phyloP scores from a whole-genome alignment of 92 coral and sea anemone genomes.

The Ricordea florida region DNA sequence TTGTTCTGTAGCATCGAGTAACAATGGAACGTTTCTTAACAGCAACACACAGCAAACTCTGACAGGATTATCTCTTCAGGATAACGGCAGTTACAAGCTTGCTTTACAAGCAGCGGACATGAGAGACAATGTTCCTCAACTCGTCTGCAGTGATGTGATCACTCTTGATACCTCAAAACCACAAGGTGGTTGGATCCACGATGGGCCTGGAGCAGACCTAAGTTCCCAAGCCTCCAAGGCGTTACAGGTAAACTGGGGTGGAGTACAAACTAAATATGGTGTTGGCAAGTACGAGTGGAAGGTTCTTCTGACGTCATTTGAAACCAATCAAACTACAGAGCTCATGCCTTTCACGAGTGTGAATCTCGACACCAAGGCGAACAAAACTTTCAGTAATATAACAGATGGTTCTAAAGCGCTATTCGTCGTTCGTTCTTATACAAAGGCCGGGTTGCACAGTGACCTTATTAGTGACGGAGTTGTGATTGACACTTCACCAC shows the following conservation, averaged over 20 bases:
- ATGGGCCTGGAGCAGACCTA: constrained; percentile 77
- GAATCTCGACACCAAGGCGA: constrained; percentile 62
- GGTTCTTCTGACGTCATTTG: constrained; percentile 58
- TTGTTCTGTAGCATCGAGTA: constrained; percentile 42
- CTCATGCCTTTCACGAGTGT: constrained; percentile 67
- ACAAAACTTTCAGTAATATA: constrained; percentile 58
- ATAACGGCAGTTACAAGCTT: constrained; percentile 72
- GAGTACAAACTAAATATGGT: constrained; percentile 77
- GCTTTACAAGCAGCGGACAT: constrained; percentile 76
- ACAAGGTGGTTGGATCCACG: constrained; percentile 88
- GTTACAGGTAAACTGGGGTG: constrained; percentile 94
- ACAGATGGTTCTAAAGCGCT: constrained; percentile 65
- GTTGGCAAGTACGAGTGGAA: constrained; percentile 83
- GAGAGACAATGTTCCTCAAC: constrained; percentile 49
- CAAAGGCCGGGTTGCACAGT: constrained; percentile 88
- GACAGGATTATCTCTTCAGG: constrained; percentile 66
- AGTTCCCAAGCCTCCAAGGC: constrained; percentile 79
- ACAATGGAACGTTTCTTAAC: constrained; percentile 48
- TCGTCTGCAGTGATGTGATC: constrained; percentile 72
- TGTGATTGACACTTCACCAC: constrained; percentile 78
- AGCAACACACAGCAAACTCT: constrained; percentile 53
- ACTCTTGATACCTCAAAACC: constrained; percentile 88
- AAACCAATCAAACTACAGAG: constrained; percentile 15
- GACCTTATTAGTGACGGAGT: constrained; percentile 87
- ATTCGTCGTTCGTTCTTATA: constrained; percentile 74